These are phyloP conservation scores for Atta texana DNA, from an alignment of 1,140 invertebrate species.

Conservation along the genomic window DNA sequence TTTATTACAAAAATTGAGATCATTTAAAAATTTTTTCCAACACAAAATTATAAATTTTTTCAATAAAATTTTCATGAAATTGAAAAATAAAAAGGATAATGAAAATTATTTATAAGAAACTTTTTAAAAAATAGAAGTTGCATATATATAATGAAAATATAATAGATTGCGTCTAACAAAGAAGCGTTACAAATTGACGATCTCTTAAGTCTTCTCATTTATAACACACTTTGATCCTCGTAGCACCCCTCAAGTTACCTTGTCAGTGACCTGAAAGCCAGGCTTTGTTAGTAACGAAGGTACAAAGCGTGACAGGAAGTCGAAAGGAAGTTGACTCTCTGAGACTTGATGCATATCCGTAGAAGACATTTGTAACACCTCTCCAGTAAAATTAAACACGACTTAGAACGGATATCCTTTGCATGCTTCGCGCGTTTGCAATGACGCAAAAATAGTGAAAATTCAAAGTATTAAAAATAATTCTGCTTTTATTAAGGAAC, in stretches of 20 bases:
- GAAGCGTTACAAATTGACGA: constrained; percentile 38
- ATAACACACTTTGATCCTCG: constrained; percentile 54
- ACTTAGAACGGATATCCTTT: constrained; percentile 57
- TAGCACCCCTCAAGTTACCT: constrained; percentile 44
- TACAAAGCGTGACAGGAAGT: constrained; percentile 64
- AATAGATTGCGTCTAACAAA: constrained; percentile 25
- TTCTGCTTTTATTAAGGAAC: neutral
- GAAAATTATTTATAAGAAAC: constrained; percentile 16
- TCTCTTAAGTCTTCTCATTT: constrained; percentile 54
- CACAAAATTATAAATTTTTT: neutral
- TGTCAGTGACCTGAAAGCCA: constrained; percentile 47
- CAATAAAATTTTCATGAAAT: neutral
- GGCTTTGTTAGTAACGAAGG: constrained; percentile 61
- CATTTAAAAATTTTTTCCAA: neutral
- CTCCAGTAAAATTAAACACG: constrained; percentile 37
- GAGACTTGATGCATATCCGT: constrained; percentile 54
- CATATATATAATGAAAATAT: neutral
- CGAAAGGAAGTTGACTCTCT: constrained; percentile 62
- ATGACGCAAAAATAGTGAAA: neutral
- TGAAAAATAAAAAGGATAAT: neutral
- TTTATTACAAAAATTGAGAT: neutral
- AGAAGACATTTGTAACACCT: constrained; percentile 60
- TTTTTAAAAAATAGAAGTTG: constrained; percentile 11
- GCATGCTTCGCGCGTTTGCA: constrained; percentile 33
- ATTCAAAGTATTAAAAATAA: neutral